Base-by-base conservation (phyloP, 2,797 vertebrate species). In the Melanotaenia trifasciata region DNA sequence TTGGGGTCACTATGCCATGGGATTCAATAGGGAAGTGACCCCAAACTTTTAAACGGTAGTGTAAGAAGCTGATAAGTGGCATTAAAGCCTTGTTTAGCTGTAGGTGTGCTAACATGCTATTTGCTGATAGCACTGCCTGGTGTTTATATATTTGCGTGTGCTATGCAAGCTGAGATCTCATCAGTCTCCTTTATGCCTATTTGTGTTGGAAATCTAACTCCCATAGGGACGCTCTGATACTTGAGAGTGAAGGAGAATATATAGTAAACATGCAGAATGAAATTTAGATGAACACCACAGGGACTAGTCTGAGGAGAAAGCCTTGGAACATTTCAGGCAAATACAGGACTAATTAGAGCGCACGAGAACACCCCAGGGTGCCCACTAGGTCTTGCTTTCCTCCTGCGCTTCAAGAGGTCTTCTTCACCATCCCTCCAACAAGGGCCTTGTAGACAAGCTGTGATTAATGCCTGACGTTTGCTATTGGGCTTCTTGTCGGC, bases 311-410 rank as follows among this genome's bases (percentile, higher is more conserved):
- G 80, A 59, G 32, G 75, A 85, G 78, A 74, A 79, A 84, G 63
- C 78, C 66, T 50, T 59, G 64, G 84, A 81, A 81, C 40, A 76
- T 84, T 80, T 86, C 84, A 87, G 75, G 70, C 80, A 88, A 87
- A 85, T 56, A 70, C 69, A 74, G 63, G 86, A 87, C 88, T 91
- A 90, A 92, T 91, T 89, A 84, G 74, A 74, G 80, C 80, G 80
- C 67, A 67, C 36, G 71, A 79, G 88, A 87, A 84, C 86, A 89
- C 88, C 83, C 71, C 47, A 66, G 82, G 86, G 72, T 20, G 51
- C 85, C 86, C 79, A 72, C 51, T 12, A 72, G 89, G 82, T 80
- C 77, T 85, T n/a, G 50, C 74, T 76, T 64, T 72, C 67, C 67
- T 58, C 53, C 16, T 50, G 67, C 36, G 69, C 68, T 87, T 80